Conservation (phyloP, 2,888 invertebrate species). For the Orthonychiurus folsomi region DNA sequence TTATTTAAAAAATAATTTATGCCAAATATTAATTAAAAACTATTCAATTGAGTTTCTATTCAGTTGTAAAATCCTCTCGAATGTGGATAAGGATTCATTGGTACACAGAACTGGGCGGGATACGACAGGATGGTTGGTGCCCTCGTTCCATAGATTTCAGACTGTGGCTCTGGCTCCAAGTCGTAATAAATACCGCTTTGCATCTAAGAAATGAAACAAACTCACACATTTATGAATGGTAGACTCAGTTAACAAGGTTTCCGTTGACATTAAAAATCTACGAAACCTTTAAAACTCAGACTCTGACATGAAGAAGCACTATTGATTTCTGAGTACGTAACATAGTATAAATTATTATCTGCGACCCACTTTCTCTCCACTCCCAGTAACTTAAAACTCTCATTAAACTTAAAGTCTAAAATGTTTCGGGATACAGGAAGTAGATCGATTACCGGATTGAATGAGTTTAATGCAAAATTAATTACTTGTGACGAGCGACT, state of each 20-base stretch:
- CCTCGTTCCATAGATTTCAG: slow-evolving; percentile 38
- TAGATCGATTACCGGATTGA: slow-evolving; percentile 3
- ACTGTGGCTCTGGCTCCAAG: slow-evolving; percentile 52
- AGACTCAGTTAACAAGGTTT: too few species aligned
- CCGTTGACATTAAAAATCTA: background rate
- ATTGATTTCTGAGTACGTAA: too few species aligned
- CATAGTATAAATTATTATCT: too few species aligned
- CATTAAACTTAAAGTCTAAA: too few species aligned
- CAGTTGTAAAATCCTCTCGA: slow-evolving; percentile 19
- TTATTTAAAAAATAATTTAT: too few species aligned
- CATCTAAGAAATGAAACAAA: slow-evolving; percentile 55
- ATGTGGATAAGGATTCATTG: slow-evolving; percentile 23
- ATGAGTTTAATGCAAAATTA: background rate
- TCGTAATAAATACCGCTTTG: slow-evolving; percentile 81
- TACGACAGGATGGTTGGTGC: slow-evolving; percentile 23
- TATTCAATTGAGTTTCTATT: too few species aligned
- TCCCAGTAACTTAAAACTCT: too few species aligned
- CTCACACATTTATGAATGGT: background rate
- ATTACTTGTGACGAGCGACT: slow-evolving; percentile 39
- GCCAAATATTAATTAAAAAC: too few species aligned
- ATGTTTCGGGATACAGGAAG: slow-evolving; percentile 4
- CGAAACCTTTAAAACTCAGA: background rate
- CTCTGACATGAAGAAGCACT: background rate
- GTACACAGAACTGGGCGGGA: slow-evolving; percentile 37
- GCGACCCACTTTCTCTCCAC: too few species aligned